Conservation (phyloP, 2,113 vertebrate genomes). For the Odontophorus gujanensis region DNA sequence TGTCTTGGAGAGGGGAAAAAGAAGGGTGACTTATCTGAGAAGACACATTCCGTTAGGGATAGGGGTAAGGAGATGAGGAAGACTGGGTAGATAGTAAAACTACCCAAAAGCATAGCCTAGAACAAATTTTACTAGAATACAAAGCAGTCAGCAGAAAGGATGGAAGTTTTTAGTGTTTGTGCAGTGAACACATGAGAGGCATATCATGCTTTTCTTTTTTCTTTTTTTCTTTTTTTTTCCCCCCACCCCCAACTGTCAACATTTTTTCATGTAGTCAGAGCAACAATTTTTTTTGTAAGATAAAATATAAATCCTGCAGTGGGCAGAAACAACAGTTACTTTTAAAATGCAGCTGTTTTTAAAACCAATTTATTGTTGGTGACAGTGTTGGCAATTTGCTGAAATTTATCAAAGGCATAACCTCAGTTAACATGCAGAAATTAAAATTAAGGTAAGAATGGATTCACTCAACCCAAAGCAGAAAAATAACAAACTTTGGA, state of each 20-base stretch:
- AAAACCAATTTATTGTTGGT: not conserved
- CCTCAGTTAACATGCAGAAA: not conserved
- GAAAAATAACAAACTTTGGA: not conserved
- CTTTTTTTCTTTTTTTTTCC: not conserved
- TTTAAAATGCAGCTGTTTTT: not conserved
- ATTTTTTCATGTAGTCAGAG: not conserved
- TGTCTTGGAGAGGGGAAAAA: not conserved
- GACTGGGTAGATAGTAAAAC: not conserved
- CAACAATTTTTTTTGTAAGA: not conserved
- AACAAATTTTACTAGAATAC: not conserved
- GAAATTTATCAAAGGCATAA: not conserved
- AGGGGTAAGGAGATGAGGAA: not conserved
- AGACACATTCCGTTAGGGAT: not conserved
- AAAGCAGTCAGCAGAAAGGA: not conserved
- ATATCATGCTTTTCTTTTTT: not conserved
- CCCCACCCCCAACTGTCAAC: not conserved
- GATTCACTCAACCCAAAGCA: not conserved
- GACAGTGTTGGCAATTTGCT: not conserved
- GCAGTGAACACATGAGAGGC: not conserved
- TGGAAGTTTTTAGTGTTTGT: not conserved
- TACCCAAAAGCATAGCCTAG: not conserved
- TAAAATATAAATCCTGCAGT: not conserved
- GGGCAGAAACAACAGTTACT: not conserved
- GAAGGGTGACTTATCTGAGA: not conserved
- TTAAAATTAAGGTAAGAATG: not conserved